Percentiles rank a stretch among this genome's conserved stretches.
Conservation (phyloP, 1,140 invertebrate species). For the Drosophila arawakana region DNA sequence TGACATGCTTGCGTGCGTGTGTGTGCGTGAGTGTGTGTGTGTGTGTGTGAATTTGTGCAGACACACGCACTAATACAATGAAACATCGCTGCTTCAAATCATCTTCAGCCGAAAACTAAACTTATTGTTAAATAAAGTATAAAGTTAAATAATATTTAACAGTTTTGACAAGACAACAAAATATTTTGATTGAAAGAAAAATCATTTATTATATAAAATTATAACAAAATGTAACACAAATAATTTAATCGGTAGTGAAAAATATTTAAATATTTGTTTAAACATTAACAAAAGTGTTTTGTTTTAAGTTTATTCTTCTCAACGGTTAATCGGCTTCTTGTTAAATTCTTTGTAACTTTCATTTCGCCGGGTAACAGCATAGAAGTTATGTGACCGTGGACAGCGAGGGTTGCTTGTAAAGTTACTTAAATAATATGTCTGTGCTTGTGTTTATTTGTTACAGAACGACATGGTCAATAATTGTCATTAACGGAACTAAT, state of each 20-base stretch:
- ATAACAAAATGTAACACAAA: no score
- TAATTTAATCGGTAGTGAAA: no score
- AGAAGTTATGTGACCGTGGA: neutral
- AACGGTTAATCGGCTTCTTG: no score
- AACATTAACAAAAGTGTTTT: no score
- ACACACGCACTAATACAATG: neutral
- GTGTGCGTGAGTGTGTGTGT: neutral
- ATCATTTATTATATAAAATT: no score
- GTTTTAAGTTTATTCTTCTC: no score
- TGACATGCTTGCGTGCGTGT: neutral
- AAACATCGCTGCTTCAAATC: neutral
- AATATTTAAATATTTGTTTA: no score
- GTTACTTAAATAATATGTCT: neutral
- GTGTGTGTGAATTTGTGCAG: neutral
- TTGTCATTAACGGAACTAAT: constrained; percentile 23
- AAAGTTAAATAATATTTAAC: no score
- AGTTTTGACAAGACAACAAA: no score
- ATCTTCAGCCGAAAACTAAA: neutral
- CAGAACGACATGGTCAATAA: constrained; percentile 36
- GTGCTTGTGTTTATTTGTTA: constrained; percentile 22
- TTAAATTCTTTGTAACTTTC: no score
- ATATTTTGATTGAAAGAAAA: no score
- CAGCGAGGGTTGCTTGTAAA: neutral
- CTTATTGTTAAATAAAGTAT: neutral
- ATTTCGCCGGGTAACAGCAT: neutral